Evolutionary conservation across 2,888 invertebrate species (phyloP).

Genomic region (Melipona beecheii): DNA sequence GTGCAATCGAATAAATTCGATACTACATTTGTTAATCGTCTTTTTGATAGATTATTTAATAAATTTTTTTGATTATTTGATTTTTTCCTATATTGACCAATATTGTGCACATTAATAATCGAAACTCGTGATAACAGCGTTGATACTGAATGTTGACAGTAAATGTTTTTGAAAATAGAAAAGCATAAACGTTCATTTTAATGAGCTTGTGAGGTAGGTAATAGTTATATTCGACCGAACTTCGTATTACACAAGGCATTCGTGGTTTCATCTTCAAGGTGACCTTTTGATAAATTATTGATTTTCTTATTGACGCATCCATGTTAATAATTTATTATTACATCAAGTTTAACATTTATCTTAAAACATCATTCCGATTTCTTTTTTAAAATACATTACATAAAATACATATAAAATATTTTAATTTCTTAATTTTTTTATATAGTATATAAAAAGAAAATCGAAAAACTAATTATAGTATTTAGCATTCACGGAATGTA

Average conservation of each 20-base stretch:
- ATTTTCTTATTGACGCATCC: slow-evolving; percentile 28
- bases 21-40: background rate
- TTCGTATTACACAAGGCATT: slow-evolving; percentile 2
- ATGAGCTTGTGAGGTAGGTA: background rate
- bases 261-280: slow-evolving; percentile 54
- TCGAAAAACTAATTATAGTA: background rate
- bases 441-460: background rate
- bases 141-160: background rate
- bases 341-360: slow-evolving; percentile 5
- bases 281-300: slow-evolving; percentile 56
- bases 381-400: background rate
- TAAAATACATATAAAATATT: background rate
- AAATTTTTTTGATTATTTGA: background rate
- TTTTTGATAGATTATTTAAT: background rate
- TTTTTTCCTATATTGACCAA: background rate
- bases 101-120: background rate
- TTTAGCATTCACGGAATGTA: background rate
- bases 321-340: slow-evolving; percentile 11
- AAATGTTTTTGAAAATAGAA: slow-evolving; percentile 13
- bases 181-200: background rate
- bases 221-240: slow-evolving; percentile 7
- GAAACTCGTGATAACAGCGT: background rate
- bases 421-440: background rate
- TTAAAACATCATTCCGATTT: slow-evolving; percentile 3
- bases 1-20: background rate